Evolutionary conservation across 1,140 invertebrate genomes (phyloP), one percentile per base, ranked within the genome.

Genomic region (Mizuhopecten yessoensis): DNA sequence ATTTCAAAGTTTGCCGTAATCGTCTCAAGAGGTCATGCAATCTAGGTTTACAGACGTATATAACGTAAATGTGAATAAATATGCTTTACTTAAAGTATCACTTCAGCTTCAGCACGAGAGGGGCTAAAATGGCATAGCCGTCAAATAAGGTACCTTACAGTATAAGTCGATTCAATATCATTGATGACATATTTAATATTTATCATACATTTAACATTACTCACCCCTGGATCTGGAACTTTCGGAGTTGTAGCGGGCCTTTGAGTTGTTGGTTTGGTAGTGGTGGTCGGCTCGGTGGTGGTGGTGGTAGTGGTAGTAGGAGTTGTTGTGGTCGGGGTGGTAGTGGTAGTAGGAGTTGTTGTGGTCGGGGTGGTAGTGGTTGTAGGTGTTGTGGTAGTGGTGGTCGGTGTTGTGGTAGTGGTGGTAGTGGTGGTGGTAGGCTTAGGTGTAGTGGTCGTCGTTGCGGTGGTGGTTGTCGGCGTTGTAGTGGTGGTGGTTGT

Each of bases 191-290:
- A 7, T 13, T 39, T 13, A 13, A 7, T 39, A 39, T 39, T 13
- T 39, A 5, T 5, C 36, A n/a, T 39, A 39, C 36, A 39, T 39
- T 39, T 13, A 45, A 17, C 17, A 75, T 75, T n/a, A 29, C 57
- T 75, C n/a, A 75, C 57, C 57, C n/a, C 57, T 29, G 57, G 57
- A 75, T 75, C 57, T 0, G 57, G 23, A 29, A 75, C 29, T 5
- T 29, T 9, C 29, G 57, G 57, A 29, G 57, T 75, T 2, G 57
- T 29, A 75, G 57, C 2, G 17, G 86, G n/a, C 20, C 88, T 89
- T 23, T 87, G 90, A 20, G 92, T 91, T 17, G 88, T 88, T 33
- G 92, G n/a, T 33, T 33, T 88, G 2, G 90, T 88, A n/a, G 92
- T 91, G 17, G 87, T 36, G 17, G 87, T 88, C 9, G 93, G 39